phyloP scores from a whole-genome alignment of 2,113 vertebrate species.

The Vulpes vulpes region DNA sequence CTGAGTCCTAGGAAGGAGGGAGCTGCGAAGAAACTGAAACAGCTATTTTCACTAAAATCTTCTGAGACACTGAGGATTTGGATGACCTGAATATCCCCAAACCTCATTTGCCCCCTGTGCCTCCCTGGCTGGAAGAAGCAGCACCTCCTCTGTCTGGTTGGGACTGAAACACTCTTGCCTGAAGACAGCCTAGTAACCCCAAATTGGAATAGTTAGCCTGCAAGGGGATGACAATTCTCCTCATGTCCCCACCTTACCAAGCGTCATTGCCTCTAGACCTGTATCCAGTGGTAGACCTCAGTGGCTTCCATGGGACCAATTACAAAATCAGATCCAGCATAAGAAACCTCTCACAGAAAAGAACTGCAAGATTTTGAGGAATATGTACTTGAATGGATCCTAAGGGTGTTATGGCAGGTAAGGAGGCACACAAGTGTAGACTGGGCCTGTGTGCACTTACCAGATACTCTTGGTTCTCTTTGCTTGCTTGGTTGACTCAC shows the following conservation, averaged over 20 bases:
- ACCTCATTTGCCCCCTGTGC: background rate
- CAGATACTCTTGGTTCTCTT: background rate
- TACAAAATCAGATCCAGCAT: background rate
- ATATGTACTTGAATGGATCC: background rate
- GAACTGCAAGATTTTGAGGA: background rate
- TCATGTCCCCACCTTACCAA: background rate
- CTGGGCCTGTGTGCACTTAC: background rate
- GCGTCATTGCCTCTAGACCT: background rate
- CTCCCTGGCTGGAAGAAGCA: background rate
- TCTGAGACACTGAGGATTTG: conserved; percentile 56
- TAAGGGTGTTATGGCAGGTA: background rate
- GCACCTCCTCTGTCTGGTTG: background rate
- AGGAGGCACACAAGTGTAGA: background rate
- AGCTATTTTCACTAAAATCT: conserved; percentile 61
- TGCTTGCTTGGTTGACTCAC: background rate
- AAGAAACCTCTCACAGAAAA: background rate
- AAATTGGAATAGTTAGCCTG: background rate
- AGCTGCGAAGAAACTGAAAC: conserved; percentile 31
- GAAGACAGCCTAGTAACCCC: background rate
- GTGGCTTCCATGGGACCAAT: background rate
- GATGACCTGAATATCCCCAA: conserved; percentile 14
- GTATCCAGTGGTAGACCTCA: background rate
- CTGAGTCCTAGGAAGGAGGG: background rate
- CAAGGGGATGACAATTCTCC: background rate
- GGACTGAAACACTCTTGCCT: background rate